Percentiles rank a stretch among this genome's conserved stretches.
Conservation (phyloP, 2,888 invertebrate genomes). For the Meliscaeva auricollis region DNA sequence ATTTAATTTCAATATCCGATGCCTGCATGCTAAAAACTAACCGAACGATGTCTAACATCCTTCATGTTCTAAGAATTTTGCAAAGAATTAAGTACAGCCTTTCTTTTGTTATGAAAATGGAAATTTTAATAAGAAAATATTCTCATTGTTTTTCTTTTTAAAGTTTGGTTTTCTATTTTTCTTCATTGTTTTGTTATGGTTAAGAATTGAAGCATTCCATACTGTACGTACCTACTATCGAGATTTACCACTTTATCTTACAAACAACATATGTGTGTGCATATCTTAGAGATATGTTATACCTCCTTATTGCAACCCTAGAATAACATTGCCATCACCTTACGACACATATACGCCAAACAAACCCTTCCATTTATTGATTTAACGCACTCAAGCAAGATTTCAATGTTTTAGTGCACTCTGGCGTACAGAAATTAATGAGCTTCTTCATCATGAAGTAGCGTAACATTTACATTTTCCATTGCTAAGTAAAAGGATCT, state of each 20-base stretch:
- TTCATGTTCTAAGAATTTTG: no score
- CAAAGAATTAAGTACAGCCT: no score
- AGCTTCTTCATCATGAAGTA: slow-evolving; percentile 60
- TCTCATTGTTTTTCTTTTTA: no score
- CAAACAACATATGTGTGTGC: not conserved
- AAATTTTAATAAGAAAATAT: no score
- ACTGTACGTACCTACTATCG: not conserved
- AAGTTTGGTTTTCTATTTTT: not conserved
- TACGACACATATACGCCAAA: not conserved
- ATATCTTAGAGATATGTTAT: slow-evolving; percentile 25
- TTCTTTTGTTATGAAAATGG: no score
- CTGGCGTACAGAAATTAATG: slow-evolving; percentile 57
- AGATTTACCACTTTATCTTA: slow-evolving; percentile 1
- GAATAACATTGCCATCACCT: slow-evolving; percentile 10
- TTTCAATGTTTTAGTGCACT: slow-evolving; percentile 52
- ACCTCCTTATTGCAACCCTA: not conserved
- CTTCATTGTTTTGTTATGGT: not conserved
- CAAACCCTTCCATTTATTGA: slow-evolving; percentile 57
- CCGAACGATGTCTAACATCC: no score
- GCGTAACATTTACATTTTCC: slow-evolving; percentile 58
- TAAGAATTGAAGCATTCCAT: not conserved
- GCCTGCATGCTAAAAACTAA: no score
- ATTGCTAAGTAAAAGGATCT: slow-evolving; percentile 19
- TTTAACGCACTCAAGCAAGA: slow-evolving; percentile 55
- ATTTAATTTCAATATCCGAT: no score